A percentile compares a stretch with the other conserved stretches of the same genome.
Conservation (phyloP, 2,797 vertebrate species). For the Cynopterus sphinx region DNA sequence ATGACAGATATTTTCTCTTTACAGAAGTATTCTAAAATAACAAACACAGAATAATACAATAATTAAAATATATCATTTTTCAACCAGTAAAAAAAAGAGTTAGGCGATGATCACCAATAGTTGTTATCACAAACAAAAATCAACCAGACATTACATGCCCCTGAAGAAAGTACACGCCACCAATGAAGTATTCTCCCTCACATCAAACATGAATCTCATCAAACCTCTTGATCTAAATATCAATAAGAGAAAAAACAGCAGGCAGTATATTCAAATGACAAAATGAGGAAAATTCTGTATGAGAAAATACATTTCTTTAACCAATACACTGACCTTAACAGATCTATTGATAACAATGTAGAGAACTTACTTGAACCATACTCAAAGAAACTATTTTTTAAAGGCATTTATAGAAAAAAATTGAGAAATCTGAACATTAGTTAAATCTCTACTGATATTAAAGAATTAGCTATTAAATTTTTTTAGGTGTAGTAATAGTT, state of each 20-base stretch:
- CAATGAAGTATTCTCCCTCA: background rate
- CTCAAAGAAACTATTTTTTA: background rate
- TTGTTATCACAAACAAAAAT: background rate
- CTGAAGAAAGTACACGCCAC: background rate
- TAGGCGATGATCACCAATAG: background rate
- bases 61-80: conserved; percentile 10
- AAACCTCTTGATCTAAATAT: background rate
- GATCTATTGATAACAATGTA: background rate
- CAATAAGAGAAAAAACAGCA: background rate
- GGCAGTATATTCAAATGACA: background rate
- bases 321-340: background rate
- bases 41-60: background rate
- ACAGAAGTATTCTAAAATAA: conserved; percentile 13
- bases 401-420: conserved; percentile 11
- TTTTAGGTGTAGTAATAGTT: background rate
- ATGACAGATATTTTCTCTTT: background rate
- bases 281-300: background rate
- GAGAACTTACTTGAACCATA: background rate
- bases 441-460: background rate
- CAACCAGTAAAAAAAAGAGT: background rate
- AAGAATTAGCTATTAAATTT: background rate
- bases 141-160: background rate
- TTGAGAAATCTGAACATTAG: background rate
- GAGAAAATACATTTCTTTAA: background rate
- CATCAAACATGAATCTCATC: background rate